These are phyloP conservation scores for Rapana venosa DNA, from an alignment of 2,888 invertebrate genomes.

Conservation along the genomic window DNA sequence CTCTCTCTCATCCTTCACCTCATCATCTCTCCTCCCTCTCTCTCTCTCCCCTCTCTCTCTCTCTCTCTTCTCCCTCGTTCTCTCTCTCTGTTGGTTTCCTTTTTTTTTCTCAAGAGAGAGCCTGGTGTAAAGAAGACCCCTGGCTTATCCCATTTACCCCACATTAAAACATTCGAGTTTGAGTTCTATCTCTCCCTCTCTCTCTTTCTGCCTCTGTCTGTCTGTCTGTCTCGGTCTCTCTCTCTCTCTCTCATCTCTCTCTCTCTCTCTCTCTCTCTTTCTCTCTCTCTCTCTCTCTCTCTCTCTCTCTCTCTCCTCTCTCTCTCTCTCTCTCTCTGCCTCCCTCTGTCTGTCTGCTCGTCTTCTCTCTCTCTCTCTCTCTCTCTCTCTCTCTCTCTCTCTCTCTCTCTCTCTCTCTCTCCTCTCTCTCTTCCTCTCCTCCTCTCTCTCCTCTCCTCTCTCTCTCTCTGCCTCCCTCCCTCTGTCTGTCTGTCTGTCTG, in stretches of 20 bases:
- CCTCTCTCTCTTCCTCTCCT: neutral
- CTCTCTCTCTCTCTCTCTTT: constrained; percentile 36
- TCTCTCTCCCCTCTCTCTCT: too few species aligned
- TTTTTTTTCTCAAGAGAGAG: too few species aligned
- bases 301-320: neutral
- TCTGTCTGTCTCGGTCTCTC: neutral
- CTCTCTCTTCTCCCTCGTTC: too few species aligned
- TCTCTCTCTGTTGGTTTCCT: too few species aligned
- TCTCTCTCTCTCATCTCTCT: constrained; percentile 33
- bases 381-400: neutral
- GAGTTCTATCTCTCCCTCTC: too few species aligned
- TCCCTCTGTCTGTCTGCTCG: neutral
- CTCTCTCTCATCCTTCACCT: too few species aligned
- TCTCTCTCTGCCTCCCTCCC: neutral
- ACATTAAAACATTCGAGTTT: too few species aligned
- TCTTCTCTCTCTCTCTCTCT: neutral
- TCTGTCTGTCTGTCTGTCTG: neutral
- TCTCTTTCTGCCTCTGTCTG: neutral
- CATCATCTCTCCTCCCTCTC: too few species aligned
- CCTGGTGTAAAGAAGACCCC: too few species aligned
- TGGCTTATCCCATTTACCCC: too few species aligned
- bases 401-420: neutral
- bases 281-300: constrained; percentile 27
- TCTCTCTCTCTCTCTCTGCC: too few species aligned
- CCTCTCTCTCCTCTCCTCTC: neutral